Conservation (phyloP, 2,113 vertebrate genomes). For the Syngnathus floridae region DNA sequence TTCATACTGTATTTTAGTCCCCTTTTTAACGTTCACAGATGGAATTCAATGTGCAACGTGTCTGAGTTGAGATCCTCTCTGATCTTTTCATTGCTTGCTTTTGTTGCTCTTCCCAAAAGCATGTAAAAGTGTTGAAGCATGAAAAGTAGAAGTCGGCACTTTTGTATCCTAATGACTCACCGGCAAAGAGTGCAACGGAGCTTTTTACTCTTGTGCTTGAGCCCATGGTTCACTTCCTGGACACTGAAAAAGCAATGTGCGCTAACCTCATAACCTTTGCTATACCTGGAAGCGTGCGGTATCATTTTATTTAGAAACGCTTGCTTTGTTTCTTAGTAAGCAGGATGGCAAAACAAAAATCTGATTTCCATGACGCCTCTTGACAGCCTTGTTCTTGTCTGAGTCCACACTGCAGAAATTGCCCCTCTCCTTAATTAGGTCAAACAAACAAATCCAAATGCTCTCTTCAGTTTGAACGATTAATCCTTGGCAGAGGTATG, state of each 20-base stretch:
- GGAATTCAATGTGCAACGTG: constrained; percentile 23
- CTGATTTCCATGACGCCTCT: neutral
- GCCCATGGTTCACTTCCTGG: neutral
- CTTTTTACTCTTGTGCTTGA: constrained; percentile 22
- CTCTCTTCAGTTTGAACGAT: neutral
- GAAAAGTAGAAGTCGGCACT: constrained; percentile 55
- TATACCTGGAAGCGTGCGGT: neutral
- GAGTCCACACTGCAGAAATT: neutral
- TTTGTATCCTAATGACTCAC: constrained; percentile 55
- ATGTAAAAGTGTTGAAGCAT: constrained; percentile 51
- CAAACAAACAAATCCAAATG: neutral
- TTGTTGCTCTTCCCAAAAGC: constrained; percentile 48
- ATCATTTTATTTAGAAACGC: neutral
- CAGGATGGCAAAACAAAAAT: neutral
- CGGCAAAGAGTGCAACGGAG: constrained; percentile 23
- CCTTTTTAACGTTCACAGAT: constrained; percentile 34
- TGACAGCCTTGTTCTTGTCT: neutral
- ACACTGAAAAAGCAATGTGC: neutral
- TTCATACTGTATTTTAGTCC: constrained; percentile 23
- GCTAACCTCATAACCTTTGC: neutral
- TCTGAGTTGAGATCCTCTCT: constrained; percentile 20
- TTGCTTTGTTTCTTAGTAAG: neutral
- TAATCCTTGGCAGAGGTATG: neutral
- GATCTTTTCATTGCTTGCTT: constrained; percentile 49
- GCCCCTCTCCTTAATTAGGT: neutral